Base-by-base conservation (phyloP, 64 coral and sea anemone genomes). In the Pocillopora verrucosa region DNA sequence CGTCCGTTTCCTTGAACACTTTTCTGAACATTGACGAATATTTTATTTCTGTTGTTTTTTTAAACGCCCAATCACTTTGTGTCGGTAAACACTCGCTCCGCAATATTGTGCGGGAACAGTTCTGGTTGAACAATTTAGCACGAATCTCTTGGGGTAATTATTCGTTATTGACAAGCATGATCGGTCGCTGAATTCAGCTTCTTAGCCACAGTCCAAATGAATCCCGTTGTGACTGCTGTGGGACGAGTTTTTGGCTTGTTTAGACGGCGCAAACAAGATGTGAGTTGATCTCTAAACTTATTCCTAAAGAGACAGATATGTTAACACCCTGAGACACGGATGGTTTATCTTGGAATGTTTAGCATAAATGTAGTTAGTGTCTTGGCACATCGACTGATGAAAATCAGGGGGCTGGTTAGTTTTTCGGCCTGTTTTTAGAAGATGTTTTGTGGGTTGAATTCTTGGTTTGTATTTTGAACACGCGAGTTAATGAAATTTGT, bases 211-310 rank as follows among this genome's bases (percentile, higher is more conserved):
- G 3, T 34, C 26, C 13, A 72, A 85, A 41, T 85, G 82, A 57
- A 57, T 25, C 37, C 37, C 12, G 25, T 72, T 9, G 64, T 19
- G 2, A 64, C 61, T 9, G 80, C 63, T 61, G 80, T 67, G 20
- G 25, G 37, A 11, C 80, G 80, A 34, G 80, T 83, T 17, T 65
- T 83, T 83, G 80, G 59, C 34, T 67, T 83, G 35, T 85, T 72
- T 85, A 65, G 82, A 9, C 38, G 61, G 36, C 82, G 65, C 26
- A 65, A 20, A 72, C 70, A 70, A 72, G 17, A 65, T 22, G 82
- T 85, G 38, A 72, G 65, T 85, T 72, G 41, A 56, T 17, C 57
- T 72, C 0, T 30, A 15, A 51, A 26, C 20, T 70, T 70, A 26
- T 70, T 24, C n/a, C 24, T 70, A 11, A n/a, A 10, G 11, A 11